Percentiles rank a stretch among this genome's conserved stretches.
These are phyloP conservation scores for Syngnathus acus DNA, from an alignment of 2,797 vertebrate species.

Conservation along the genomic window DNA sequence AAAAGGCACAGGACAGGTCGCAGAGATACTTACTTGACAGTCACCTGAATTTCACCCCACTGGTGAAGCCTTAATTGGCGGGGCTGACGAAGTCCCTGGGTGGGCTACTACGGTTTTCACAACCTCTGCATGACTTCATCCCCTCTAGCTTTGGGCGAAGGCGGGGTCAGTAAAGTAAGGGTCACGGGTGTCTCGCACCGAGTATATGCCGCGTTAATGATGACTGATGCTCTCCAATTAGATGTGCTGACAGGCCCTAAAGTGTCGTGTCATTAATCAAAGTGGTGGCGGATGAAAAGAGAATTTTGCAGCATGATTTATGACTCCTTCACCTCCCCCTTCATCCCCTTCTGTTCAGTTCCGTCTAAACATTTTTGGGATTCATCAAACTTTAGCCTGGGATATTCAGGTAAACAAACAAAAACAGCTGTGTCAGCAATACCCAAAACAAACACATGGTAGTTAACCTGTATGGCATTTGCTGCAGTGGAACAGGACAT, in stretches of 20 bases:
- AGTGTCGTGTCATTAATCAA: conserved; percentile 74
- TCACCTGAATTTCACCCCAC: background rate
- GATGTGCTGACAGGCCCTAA: conserved; percentile 72
- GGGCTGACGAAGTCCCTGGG: background rate
- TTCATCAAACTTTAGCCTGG: conserved; percentile 15
- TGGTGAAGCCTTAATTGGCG: background rate
- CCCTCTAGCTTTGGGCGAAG: conserved; percentile 40
- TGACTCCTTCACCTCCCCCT: conserved; percentile 51
- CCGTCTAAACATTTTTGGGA: conserved; percentile 39
- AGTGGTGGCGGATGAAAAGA: conserved; percentile 54
- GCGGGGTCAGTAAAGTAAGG: conserved; percentile 35
- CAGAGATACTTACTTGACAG: conserved; percentile 9
- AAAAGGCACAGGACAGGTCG: conserved; percentile 26
- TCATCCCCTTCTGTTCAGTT: conserved; percentile 38
- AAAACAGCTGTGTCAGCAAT: background rate
- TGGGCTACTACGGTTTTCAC: conserved; percentile 8
- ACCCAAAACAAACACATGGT: background rate
- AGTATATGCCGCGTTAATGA: conserved; percentile 65
- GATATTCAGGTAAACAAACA: background rate
- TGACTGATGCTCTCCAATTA: conserved; percentile 79
- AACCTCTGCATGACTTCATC: conserved; percentile 29
- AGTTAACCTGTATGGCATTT: background rate
- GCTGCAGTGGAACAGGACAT: background rate
- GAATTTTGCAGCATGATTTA: conserved; percentile 74
- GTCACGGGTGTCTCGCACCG: conserved; percentile 58